Evolutionary conservation across 2,888 invertebrate genomes (phyloP), one percentile per base, ranked within the genome.

Genomic region (Machimus rusticus): DNA sequence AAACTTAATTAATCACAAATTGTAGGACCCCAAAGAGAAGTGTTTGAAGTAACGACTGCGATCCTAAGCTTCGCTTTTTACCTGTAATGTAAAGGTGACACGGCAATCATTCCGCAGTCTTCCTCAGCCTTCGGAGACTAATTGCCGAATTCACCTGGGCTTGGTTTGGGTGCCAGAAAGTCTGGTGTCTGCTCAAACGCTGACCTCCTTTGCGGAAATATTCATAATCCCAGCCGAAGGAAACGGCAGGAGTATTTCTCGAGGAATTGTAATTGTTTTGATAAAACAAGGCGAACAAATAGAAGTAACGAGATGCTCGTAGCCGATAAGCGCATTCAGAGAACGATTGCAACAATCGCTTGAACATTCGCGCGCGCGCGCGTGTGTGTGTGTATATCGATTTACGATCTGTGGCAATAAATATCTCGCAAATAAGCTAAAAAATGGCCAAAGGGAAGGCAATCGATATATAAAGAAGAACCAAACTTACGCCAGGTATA

Each of bases 391-490:
- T 91, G 19, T 66, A 92, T 92, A 92, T 92, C 92, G 91, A 90
- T 90, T 90, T 90, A 90, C 92, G 92, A 92, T 92, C 92, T 91
- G 91, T 91, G 92, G 92, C 92, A 92, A 92, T 92, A 92, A 92
- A 92, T 92, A 92, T 92, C 92, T 92, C 92, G 92, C 92, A 92
- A 92, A 92, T 92, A 92, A 92, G 92, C 92, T 92, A 91, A 92
- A 92, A 86, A 86, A 79, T 77, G 77, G 39, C 28, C 37, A 78
- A 74, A 79, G 55, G 55, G 37, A 79, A 79, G n/a, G 39, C 86
- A 43, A 86, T 79, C 86, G 86, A 86, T 86, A 78, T 86, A 86
- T 57, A 86, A 78, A 86, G 77, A 57, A 86, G 77, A 86, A 57
- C 77, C 86, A 77, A 77, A 86, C 86, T 85, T 85, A 85, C 85